Percentiles rank a stretch among this genome's conserved stretches.
Evolutionary conservation across 2,888 invertebrate species (phyloP).

Genomic region (Micoletzkya japonica): DNA sequence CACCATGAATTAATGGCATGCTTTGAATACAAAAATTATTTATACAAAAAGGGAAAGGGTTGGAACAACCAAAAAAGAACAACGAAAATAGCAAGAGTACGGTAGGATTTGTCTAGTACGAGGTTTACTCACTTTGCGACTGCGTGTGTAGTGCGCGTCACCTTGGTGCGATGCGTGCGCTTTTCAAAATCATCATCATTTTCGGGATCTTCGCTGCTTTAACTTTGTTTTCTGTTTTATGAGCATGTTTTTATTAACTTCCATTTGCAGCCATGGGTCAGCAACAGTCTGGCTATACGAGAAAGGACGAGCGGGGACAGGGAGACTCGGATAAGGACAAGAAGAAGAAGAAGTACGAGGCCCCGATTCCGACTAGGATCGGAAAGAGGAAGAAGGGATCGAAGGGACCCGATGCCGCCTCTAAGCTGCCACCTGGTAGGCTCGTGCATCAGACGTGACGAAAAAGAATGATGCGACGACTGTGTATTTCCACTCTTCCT

Average conservation of each 20-base stretch:
- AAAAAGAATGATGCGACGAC: too few relatives aligned
- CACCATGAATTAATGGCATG: too few relatives aligned
- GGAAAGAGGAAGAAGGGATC: constrained; percentile 77
- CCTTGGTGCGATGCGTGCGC: neutral
- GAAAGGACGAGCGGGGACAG: constrained; percentile 49
- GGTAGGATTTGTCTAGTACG: neutral
- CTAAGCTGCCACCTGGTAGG: constrained; percentile 84
- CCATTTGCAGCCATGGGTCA: constrained; percentile 42
- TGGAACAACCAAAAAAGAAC: too few relatives aligned
- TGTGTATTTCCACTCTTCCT: too few relatives aligned
- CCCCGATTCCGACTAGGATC: constrained; percentile 95
- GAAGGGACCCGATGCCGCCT: constrained; percentile 96
- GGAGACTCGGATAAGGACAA: constrained; percentile 73
- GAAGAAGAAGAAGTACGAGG: constrained; percentile 93
- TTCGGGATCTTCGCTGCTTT: neutral
- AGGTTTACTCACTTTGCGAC: neutral
- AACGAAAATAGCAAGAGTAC: too few relatives aligned
- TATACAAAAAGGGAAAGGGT: too few relatives aligned
- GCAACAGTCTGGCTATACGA: constrained; percentile 48
- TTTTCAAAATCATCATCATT: neutral
- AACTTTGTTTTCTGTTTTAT: neutral
- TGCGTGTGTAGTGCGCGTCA: too few relatives aligned
- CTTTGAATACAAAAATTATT: too few relatives aligned
- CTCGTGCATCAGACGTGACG: neutral
- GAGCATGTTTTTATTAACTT: neutral